Base-by-base conservation (phyloP, 2,888 invertebrate genomes). In the Ceratothoa steindachneri region DNA sequence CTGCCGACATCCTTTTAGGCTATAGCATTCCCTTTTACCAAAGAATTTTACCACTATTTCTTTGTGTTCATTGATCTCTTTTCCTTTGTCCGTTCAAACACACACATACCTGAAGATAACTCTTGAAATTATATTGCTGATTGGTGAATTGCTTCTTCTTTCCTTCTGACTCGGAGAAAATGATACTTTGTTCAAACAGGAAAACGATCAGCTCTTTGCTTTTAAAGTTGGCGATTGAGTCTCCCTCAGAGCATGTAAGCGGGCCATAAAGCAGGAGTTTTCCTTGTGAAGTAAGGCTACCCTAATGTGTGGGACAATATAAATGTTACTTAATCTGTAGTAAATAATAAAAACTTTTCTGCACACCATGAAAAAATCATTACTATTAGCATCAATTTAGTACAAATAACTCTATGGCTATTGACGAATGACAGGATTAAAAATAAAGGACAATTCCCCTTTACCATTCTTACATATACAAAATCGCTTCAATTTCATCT, bases 211-310 rank as follows among this genome's bases (percentile, higher is more conserved):
- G 88, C 82, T 98, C 97, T 82, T 93, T 91, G 81, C 89, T 72
- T 71, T 73, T 55, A 69, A 75, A 75, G 30, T 60, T 69, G 29
- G 72, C 72, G 29, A 74, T 71, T 22, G 75, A 66, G 22, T 80
- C 68, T 52, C 80, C 81, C 31, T 80, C 83, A 81, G 68, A 87
- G 81, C 92, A 93, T 69, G 87, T 84, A 80, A 96, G 86, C 28
- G 90, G 88, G 70, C 93, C 96, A 83, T 96, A 96, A 75, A 94
- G 87, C 77, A 97, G 86, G 77, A 99, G 87, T 85, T 95, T 95
- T 75, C 98, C 99, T 86, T 98, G 98, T 55, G 96, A 93, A 67
- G 94, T 96, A 81, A 99, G 94, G 87, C 97, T 97, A 71, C 97
- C 96, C 91, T 94, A n/a, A n/a, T n/a, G n/a, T n/a, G n/a, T n/a